Evolutionary conservation across 2,888 invertebrate species (phyloP).

Genomic region (Petrolisthes cinctipes): DNA sequence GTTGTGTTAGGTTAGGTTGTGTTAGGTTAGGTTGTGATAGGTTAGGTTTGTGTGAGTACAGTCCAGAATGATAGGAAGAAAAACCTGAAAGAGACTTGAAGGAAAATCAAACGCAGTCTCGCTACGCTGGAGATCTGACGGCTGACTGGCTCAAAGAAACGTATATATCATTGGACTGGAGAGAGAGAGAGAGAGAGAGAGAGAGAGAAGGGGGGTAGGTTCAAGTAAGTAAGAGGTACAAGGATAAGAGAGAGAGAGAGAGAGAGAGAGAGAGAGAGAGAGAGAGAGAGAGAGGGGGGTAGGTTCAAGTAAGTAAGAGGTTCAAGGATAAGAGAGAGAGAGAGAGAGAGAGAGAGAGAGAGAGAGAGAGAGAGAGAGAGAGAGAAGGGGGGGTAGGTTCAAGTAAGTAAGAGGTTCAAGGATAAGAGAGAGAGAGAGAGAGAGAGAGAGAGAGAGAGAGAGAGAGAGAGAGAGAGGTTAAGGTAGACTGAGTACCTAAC

Average conservation of each 20-base stretch:
- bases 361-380: constrained; percentile 34
- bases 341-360: background rate
- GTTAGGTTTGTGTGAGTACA: too few relatives aligned
- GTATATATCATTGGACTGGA: background rate
- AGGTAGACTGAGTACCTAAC: background rate
- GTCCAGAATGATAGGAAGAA: too few relatives aligned
- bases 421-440: constrained; percentile 14
- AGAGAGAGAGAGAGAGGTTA: background rate
- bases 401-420: background rate
- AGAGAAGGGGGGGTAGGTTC: constrained; percentile 27
- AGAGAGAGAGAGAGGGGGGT: background rate
- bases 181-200: constrained; percentile 7
- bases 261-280: background rate
- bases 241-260: background rate
- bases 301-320: too few relatives aligned
- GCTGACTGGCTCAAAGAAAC: background rate
- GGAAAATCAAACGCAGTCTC: too few relatives aligned
- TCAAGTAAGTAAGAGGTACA: background rate
- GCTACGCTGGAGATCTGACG: too few relatives aligned
- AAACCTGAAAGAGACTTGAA: too few relatives aligned
- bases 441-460: background rate
- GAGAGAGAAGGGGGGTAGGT: background rate
- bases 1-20: too few relatives aligned
- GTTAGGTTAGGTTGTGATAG: too few relatives aligned
- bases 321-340: background rate